Evolutionary conservation across 1,140 invertebrate genomes (phyloP).

Genomic region (Zaprionus africanus): DNA sequence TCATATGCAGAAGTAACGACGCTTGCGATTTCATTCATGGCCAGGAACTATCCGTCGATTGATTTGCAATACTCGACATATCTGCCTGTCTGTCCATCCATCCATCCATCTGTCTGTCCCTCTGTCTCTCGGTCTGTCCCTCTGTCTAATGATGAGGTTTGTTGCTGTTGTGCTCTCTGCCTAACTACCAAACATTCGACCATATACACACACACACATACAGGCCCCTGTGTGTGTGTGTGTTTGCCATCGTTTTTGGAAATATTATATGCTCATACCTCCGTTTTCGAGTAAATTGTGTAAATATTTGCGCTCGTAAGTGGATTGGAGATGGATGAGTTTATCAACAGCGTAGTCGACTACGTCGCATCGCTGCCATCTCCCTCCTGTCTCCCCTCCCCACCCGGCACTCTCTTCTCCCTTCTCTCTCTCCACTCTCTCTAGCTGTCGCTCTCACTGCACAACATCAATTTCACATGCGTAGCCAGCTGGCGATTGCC

Average conservation of each 20-base stretch:
- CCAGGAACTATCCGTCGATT: conserved; percentile 67
- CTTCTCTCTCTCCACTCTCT: neutral
- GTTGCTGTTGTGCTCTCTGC: conserved; percentile 75
- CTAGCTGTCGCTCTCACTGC: neutral
- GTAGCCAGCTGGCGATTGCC: conserved; percentile 51
- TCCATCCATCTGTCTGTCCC: neutral
- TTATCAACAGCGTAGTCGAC: conserved; percentile 77
- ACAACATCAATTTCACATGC: conserved; percentile 43
- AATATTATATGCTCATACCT: conserved; percentile 85
- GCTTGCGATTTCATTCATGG: conserved; percentile 78
- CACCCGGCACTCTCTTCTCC: neutral
- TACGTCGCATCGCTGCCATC: conserved; percentile 59
- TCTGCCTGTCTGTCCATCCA: conserved; percentile 11
- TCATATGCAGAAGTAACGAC: conserved; percentile 45
- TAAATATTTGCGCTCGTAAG: conserved; percentile 84
- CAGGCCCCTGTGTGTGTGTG: conserved; percentile 45
- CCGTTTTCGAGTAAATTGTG: conserved; percentile 84
- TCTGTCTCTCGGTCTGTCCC: neutral
- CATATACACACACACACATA: conserved; percentile 24
- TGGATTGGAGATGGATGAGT: conserved; percentile 84
- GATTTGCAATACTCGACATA: conserved; percentile 78
- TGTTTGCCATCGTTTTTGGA: conserved; percentile 83
- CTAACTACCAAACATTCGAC: conserved; percentile 75
- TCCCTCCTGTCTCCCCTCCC: neutral
- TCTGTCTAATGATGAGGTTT: conserved; percentile 69